Percentiles rank a stretch among this genome's conserved stretches.
These are phyloP conservation scores for Takifugu flavidus DNA, from an alignment of 2,113 vertebrate species.

Conservation along the genomic window DNA sequence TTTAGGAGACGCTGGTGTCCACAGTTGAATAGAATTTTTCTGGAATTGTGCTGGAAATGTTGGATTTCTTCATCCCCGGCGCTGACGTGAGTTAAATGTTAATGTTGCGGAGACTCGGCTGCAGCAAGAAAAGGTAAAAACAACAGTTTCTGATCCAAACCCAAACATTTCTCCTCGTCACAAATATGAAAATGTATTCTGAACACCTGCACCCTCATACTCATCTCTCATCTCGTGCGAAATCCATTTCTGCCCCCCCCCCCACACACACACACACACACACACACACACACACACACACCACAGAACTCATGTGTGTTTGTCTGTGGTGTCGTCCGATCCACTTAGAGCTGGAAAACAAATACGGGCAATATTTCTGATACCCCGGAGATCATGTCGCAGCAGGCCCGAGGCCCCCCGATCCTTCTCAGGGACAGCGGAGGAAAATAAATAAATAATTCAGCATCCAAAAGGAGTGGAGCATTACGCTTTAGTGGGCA, in stretches of 20 bases:
- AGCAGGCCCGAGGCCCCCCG: conserved; percentile 46
- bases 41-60: conserved; percentile 14
- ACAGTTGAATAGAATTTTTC: not conserved
- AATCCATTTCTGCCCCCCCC: not conserved
- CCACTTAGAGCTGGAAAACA: conserved; percentile 68
- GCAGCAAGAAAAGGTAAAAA: too few species aligned
- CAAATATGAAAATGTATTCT: too few species aligned
- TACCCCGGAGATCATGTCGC: conserved; percentile 59
- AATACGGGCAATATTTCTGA: conserved; percentile 76
- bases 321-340: conserved; percentile 56
- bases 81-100: not conserved
- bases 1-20: not conserved
- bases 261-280: too few species aligned
- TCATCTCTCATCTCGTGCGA: too few species aligned
- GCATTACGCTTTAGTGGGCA: conserved; percentile 71
- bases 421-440: conserved; percentile 54
- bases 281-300: too few species aligned
- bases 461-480: conserved; percentile 66
- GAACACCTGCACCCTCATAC: too few species aligned
- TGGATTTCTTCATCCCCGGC: not conserved
- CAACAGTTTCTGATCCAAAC: too few species aligned
- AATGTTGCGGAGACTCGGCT: not conserved
- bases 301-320: conserved; percentile 47
- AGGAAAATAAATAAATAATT: conserved; percentile 74
- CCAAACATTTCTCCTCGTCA: too few species aligned